A percentile compares a stretch with the other conserved stretches of the same genome.
These are phyloP conservation scores for Bombus breviceps DNA, from an alignment of 1,140 invertebrate species.

Conservation along the genomic window DNA sequence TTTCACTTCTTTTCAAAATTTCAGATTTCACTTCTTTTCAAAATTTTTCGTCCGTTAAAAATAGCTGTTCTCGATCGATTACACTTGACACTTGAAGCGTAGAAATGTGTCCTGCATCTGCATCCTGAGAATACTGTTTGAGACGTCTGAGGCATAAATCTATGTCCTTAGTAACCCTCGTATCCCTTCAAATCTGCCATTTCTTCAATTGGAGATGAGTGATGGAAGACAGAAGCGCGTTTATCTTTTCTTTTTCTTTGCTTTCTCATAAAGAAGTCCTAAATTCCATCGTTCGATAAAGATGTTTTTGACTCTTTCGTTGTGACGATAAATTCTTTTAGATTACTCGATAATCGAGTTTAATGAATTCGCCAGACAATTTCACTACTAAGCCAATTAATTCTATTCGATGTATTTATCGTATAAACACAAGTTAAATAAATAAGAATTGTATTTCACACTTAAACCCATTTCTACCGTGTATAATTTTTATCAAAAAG, in stretches of 20 bases:
- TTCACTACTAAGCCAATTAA: not conserved
- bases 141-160: not conserved
- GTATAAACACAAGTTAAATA: not conserved
- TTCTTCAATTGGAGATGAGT: not conserved
- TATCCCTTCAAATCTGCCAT: not conserved
- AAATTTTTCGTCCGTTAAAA: not conserved
- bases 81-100: no score
- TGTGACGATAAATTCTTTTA: not conserved
- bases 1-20: not conserved
- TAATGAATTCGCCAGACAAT: not conserved
- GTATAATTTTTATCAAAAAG: no score
- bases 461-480: no score
- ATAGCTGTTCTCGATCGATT: not conserved
- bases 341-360: not conserved
- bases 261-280: not conserved
- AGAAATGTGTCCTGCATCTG: not conserved
- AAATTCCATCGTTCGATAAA: not conserved
- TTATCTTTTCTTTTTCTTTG: not conserved
- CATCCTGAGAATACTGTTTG: conserved; percentile 53
- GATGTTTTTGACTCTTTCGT: not conserved
- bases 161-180: not conserved
- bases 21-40: not conserved
- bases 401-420: not conserved
- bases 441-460: not conserved
- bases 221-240: not conserved